Evolutionary conservation across 1,140 invertebrate species (phyloP).

Genomic region (Leptinotarsa undecemlineata): DNA sequence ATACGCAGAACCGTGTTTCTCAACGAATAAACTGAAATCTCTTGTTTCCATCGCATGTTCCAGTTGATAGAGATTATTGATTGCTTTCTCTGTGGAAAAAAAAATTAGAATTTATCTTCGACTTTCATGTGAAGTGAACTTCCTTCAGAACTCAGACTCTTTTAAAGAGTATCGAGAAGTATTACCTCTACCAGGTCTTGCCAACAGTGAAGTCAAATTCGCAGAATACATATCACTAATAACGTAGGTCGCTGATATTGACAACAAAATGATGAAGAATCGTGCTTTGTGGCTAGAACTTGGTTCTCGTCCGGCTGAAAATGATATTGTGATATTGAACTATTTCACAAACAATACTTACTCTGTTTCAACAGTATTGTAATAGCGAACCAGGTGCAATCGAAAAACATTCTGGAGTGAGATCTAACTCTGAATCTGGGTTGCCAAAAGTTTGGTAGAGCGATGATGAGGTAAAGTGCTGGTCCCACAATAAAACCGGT

Average conservation of each 20-base stretch:
- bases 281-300: constrained; percentile 64
- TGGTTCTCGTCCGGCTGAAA: constrained; percentile 60
- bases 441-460: constrained; percentile 60
- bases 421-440: constrained; percentile 49
- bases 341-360: constrained; percentile 49
- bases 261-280: constrained; percentile 65
- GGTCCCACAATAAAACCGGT: constrained; percentile 62
- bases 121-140: background rate
- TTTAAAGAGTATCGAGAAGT: background rate
- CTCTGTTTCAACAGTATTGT: constrained; percentile 70
- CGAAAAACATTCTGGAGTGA: constrained; percentile 59
- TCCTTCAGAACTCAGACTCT: background rate
- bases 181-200: constrained; percentile 63
- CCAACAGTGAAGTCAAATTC: constrained; percentile 70
- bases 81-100: constrained; percentile 60
- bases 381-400: constrained; percentile 70
- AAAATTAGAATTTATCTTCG: too few relatives aligned
- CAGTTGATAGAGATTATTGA: constrained; percentile 64
- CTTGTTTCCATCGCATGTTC: constrained; percentile 64
- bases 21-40: constrained; percentile 66
- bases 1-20: constrained; percentile 69
- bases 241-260: constrained; percentile 70
- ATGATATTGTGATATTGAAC: background rate
- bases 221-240: constrained; percentile 75
- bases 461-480: constrained; percentile 62